These are phyloP conservation scores for Notolepis coatsorum DNA, from an alignment of 2,797 vertebrate species.

Conservation along the genomic window DNA sequence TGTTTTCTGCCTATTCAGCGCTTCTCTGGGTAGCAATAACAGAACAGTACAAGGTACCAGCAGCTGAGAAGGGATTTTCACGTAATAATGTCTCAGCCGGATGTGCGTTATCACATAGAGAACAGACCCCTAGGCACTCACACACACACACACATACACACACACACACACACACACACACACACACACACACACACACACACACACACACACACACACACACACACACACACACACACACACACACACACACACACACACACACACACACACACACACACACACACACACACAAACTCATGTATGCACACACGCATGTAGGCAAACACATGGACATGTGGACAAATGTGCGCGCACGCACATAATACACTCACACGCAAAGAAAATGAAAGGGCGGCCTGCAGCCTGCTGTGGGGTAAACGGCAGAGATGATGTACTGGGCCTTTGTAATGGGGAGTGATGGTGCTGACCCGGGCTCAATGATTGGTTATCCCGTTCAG, in stretches of 20 bases:
- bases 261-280: not conserved
- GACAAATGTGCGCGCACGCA: not conserved
- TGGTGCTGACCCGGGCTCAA: conserved; percentile 43
- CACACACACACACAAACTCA: conserved; percentile 13
- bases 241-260: not conserved
- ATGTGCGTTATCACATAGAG: conserved; percentile 27
- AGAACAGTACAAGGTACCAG: conserved; percentile 14
- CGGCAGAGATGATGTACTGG: conserved; percentile 48
- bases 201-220: not conserved
- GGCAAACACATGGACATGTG: too few relatives aligned
- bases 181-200: not conserved
- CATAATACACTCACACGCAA: not conserved
- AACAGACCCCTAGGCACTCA: conserved; percentile 9
- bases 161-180: not conserved
- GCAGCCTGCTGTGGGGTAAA: conserved; percentile 43
- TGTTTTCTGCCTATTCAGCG: conserved; percentile 50
- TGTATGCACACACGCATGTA: not conserved
- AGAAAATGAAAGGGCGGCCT: conserved; percentile 10
- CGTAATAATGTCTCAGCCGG: conserved; percentile 49
- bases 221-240: not conserved
- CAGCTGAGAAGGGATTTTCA: conserved; percentile 15
- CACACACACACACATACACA: not conserved
- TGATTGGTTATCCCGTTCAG: conserved; percentile 74
- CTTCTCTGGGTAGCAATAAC: conserved; percentile 47
- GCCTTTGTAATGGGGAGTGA: conserved; percentile 60